Evolutionary conservation across 2,888 invertebrate genomes (phyloP), one percentile per base, ranked within the genome.

Genomic region (Tineola bisselliella): DNA sequence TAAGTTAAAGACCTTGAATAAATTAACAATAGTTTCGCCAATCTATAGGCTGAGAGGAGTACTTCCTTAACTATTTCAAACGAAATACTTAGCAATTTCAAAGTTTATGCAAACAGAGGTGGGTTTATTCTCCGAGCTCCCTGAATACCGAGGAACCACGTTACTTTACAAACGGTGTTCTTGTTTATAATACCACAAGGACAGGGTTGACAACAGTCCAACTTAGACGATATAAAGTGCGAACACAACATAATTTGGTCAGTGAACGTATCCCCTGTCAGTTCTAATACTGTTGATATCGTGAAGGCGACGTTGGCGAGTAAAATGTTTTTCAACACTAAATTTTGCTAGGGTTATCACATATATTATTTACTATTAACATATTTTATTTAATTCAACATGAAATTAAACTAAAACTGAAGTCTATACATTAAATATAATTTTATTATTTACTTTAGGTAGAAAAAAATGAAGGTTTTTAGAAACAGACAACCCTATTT

Each of bases 151-250:
- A n/a, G 48, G 17, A 58, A 58, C 58, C 13, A 13, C 33, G 33
- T 33, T 58, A 31, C 58, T 58, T 58, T 17, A 33, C 33, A 33
- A 33, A 58, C 33, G 31, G 33, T 33, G 25, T 25, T 56, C 56
- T 56, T 56, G 58, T 58, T 58, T 58, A 58, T 58, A 33, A 58
- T 58, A 33, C 33, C 58, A 13, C 58, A 31, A 56, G 30, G 19
- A 31, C 17, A 58, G 58, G 58, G 58, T 58, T 58, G 58, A 58
- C 33, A 58, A 15, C 15, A 5, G 15, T 48, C 13, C 15, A 17
- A 48, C 48, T 13, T 13, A 48, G 17, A 1, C 38, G 3, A 38
- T 12, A 38, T n/a, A 38, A 6, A 6, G 38, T 38, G 38, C 10
- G 38, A 38, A 38, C 10, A 10, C 38, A 12, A 38, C 38, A n/a